These are phyloP conservation scores for Pogonus chalceus DNA, from an alignment of 1,140 invertebrate genomes.

Conservation along the genomic window DNA sequence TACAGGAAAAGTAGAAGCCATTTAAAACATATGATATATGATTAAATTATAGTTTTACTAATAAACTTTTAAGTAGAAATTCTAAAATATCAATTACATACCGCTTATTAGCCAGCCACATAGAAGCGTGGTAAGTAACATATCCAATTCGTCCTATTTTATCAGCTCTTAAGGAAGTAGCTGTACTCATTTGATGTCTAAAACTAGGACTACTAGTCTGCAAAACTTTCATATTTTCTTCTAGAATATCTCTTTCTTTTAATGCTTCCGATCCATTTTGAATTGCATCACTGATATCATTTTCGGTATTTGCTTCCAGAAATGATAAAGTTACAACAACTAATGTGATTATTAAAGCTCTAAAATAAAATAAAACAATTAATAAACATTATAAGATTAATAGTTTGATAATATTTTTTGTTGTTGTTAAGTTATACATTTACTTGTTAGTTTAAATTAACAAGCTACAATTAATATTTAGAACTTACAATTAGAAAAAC, in stretches of 20 bases:
- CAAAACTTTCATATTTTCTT: constrained; percentile 38
- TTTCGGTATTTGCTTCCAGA: constrained; percentile 17
- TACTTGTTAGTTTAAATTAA: too few relatives aligned
- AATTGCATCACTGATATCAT: constrained; percentile 37
- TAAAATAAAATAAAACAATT: not conserved
- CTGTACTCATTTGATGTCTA: constrained; percentile 55
- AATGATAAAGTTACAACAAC: not conserved
- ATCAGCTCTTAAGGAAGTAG: constrained; percentile 45
- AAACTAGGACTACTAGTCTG: constrained; percentile 49
- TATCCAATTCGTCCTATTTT: constrained; percentile 50
- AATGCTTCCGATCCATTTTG: constrained; percentile 46
- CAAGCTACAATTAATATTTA: too few relatives aligned
- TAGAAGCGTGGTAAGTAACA: constrained; percentile 54
- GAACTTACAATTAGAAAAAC: too few relatives aligned
- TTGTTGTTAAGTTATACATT: too few relatives aligned
- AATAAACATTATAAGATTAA: too few relatives aligned
- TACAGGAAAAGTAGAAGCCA: too few relatives aligned
- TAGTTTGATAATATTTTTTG: too few relatives aligned
- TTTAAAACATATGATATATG: too few relatives aligned
- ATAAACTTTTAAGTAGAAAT: too few relatives aligned
- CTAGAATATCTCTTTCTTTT: constrained; percentile 40
- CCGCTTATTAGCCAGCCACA: constrained; percentile 36
- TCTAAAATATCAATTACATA: too few relatives aligned
- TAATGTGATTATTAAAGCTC: not conserved
- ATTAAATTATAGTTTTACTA: too few relatives aligned